Conservation (phyloP, 2,888 invertebrate species). For the Galerucella nymphaeae region DNA sequence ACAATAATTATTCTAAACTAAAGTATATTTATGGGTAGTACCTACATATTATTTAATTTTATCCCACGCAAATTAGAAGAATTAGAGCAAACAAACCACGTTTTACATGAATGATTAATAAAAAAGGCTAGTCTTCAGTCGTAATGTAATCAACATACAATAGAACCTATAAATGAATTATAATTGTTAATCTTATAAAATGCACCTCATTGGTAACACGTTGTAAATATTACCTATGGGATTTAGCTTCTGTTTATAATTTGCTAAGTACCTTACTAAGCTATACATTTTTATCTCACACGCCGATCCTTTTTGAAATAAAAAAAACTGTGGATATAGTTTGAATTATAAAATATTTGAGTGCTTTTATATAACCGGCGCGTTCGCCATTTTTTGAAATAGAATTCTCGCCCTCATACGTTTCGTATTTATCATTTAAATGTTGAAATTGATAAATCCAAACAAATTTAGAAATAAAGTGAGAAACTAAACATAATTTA, state of each 20-base stretch:
- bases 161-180: conserved; percentile 25
- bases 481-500: too few species aligned
- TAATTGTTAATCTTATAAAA: conserved; percentile 27
- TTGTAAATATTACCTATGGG: not conserved
- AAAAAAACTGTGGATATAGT: not conserved
- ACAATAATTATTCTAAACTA: not conserved
- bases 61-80: conserved; percentile 30
- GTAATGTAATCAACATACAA: conserved; percentile 32
- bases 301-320: not conserved
- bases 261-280: not conserved
- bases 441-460: not conserved
- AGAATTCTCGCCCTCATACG: too few species aligned
- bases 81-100: conserved; percentile 25
- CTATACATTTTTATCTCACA: not conserved
- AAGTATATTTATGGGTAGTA: not conserved
- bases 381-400: not conserved
- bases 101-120: conserved; percentile 26
- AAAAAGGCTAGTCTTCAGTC: conserved; percentile 26
- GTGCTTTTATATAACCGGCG: not conserved
- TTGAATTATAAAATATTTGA: too few species aligned
- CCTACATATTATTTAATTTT: conserved; percentile 1
- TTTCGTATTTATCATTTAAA: too few species aligned
- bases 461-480: not conserved
- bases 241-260: not conserved
- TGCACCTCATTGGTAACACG: conserved; percentile 18